Evolutionary conservation across 2,113 vertebrate species (phyloP).

Genomic region (Dicrurus megarhynchus): DNA sequence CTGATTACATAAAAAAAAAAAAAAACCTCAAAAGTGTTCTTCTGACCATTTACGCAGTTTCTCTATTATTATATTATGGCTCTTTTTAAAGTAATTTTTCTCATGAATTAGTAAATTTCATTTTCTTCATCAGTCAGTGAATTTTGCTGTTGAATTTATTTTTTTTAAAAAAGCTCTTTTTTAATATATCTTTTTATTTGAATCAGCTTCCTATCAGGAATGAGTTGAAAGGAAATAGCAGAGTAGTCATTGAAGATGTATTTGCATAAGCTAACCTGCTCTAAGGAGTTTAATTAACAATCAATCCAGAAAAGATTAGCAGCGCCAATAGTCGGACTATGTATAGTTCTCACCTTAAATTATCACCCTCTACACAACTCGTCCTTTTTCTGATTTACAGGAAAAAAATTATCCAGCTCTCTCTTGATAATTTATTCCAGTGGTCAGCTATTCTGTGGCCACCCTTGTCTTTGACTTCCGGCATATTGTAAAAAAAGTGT

Average conservation of each 20-base stretch:
- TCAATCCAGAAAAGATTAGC: not conserved
- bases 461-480: not conserved
- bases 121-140: not conserved
- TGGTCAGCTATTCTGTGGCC: not conserved
- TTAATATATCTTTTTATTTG: not conserved
- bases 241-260: not conserved
- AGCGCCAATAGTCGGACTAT: not conserved
- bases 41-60: not conserved
- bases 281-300: not conserved
- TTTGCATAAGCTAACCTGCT: not conserved
- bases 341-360: not conserved
- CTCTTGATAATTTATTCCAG: not conserved
- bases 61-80: not conserved
- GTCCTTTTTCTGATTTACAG: not conserved
- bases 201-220: not conserved
- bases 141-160: not conserved
- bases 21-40: not conserved
- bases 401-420: rapidly evolving
- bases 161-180: not conserved
- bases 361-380: not conserved
- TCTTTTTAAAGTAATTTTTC: not conserved
- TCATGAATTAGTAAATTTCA: not conserved
- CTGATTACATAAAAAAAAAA: not conserved
- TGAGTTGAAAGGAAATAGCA: not conserved
- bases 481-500: not conserved